These are phyloP conservation scores for Pammene fasciana DNA, from an alignment of 2,888 invertebrate genomes.

Conservation along the genomic window DNA sequence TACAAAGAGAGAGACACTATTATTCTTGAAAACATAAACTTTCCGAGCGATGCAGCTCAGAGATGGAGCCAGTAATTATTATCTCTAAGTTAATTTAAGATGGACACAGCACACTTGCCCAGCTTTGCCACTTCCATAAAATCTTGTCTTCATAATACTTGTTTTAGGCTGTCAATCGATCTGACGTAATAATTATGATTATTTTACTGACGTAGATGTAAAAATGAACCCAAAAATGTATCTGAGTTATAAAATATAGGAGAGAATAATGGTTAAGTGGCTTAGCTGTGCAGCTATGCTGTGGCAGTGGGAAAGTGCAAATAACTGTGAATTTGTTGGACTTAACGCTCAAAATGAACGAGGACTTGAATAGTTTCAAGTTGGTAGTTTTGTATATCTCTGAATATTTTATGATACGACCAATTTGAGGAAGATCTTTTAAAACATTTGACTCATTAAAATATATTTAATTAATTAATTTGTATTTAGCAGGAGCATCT, in stretches of 20 bases:
- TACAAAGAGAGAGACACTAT: neutral
- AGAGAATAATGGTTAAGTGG: neutral
- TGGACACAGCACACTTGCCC: neutral
- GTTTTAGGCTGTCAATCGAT: neutral
- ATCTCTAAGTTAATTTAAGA: constrained; percentile 37
- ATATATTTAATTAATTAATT: too few relatives aligned
- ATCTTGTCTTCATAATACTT: neutral
- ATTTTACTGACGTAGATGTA: neutral
- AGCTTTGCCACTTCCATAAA: neutral
- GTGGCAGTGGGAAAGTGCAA: constrained; percentile 22
- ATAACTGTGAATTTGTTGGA: constrained; percentile 31
- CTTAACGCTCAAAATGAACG: constrained; percentile 19
- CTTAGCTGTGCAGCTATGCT: constrained; percentile 17
- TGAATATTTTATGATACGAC: neutral
- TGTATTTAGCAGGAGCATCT: too few relatives aligned
- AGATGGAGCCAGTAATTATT: constrained; percentile 32
- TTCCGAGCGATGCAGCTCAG: neutral
- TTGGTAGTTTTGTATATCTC: neutral
- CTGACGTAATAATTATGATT: neutral
- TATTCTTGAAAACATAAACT: neutral
- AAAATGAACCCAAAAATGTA: neutral
- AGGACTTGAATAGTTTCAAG: constrained; percentile 1
- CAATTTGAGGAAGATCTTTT: too few relatives aligned
- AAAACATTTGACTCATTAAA: too few relatives aligned
- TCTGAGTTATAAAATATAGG: neutral